Evolutionary conservation across 2,797 vertebrate genomes (phyloP).

Genomic region (Tokudaia tokunoshimensis): DNA sequence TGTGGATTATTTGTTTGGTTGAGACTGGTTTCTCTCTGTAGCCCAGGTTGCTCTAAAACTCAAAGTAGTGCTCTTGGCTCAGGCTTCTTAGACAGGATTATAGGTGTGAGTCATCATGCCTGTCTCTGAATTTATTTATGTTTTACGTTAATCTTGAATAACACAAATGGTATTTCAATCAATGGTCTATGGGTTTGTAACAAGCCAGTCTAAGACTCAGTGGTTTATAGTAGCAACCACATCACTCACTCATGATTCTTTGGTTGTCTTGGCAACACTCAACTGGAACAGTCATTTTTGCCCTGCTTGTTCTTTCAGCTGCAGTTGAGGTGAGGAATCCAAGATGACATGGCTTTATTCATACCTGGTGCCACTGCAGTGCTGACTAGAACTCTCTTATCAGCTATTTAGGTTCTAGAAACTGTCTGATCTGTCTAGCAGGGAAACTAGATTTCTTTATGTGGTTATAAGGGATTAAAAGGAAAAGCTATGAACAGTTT

Average conservation of each 20-base stretch:
- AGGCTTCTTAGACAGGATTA: background rate
- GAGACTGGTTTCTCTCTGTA: background rate
- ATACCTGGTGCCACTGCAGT: background rate
- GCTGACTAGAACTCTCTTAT: background rate
- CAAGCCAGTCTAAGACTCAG: slow-evolving; percentile 4
- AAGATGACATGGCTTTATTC: background rate
- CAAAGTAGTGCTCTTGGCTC: background rate
- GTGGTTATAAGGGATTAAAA: background rate
- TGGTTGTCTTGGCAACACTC: background rate
- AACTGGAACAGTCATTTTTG: background rate
- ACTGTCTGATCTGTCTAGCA: background rate
- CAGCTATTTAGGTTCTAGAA: background rate
- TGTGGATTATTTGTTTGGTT: background rate
- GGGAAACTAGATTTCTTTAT: background rate
- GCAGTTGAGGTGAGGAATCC: background rate
- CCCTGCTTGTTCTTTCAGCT: background rate
- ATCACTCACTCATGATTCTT: background rate
- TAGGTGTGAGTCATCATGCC: too few relatives aligned
- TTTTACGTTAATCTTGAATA: slow-evolving; percentile 47
- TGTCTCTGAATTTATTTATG: slow-evolving; percentile 33
- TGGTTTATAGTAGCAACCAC: background rate
- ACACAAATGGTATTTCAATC: background rate
- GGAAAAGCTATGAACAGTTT: background rate
- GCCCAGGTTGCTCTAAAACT: background rate
- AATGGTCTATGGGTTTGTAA: background rate